A percentile compares a stretch with the other conserved stretches of the same genome.
These are phyloP conservation scores for Habroteleia sp. DNA, from an alignment of 2,888 invertebrate genomes.

Conservation along the genomic window DNA sequence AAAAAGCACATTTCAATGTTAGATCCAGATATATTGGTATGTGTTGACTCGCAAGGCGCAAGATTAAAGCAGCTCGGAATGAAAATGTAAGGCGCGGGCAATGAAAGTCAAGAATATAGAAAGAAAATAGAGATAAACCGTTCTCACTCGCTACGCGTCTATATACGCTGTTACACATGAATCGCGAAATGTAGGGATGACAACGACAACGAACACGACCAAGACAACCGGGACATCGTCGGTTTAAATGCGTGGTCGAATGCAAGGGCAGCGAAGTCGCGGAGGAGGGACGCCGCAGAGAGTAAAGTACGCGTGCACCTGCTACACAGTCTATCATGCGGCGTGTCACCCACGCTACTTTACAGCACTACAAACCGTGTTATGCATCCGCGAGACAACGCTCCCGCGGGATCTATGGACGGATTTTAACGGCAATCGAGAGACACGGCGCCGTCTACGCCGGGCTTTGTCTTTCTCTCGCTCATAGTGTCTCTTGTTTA, in stretches of 20 bases:
- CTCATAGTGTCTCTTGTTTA: constrained; percentile 32
- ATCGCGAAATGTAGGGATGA: constrained; percentile 68
- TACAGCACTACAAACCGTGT: constrained; percentile 79
- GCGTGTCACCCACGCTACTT: constrained; percentile 80
- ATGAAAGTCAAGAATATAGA: constrained; percentile 55
- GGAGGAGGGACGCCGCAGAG: constrained; percentile 37
- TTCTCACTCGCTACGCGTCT: constrained; percentile 48
- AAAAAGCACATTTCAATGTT: constrained; percentile 60
- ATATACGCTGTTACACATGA: constrained; percentile 70
- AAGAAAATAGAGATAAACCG: constrained; percentile 63
- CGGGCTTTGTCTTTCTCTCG: constrained; percentile 1
- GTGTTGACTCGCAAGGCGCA: constrained; percentile 55
- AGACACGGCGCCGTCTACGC: constrained; percentile 69
- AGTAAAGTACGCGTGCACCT: constrained; percentile 77
- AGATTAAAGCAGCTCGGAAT: constrained; percentile 64
- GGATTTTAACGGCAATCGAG: constrained; percentile 77
- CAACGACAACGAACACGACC: constrained; percentile 54
- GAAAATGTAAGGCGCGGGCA: constrained; percentile 63
- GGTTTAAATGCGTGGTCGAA: constrained; percentile 68
- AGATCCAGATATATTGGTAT: constrained; percentile 58
- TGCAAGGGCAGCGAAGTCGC: constrained; percentile 47
- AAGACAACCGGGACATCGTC: constrained; percentile 45
- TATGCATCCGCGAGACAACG: constrained; percentile 78
- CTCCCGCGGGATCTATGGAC: constrained; percentile 74
- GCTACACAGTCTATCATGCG: constrained; percentile 79